These are phyloP conservation scores for Okapia johnstoni DNA, from an alignment of 2,113 vertebrate genomes.

Conservation along the genomic window DNA sequence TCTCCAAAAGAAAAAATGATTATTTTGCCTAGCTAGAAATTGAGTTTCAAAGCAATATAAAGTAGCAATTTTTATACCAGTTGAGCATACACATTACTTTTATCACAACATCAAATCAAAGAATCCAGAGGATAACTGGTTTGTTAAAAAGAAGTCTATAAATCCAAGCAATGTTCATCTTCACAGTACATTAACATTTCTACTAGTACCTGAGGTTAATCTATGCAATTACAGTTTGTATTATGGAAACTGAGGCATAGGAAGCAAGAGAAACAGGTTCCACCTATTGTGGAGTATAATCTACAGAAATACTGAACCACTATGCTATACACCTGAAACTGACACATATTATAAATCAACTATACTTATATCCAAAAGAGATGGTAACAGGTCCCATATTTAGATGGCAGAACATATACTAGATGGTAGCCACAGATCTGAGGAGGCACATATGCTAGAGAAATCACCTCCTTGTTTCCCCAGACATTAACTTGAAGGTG, in stretches of 20 bases:
- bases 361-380: not conserved
- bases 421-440: not conserved
- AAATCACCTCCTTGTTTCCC: not conserved
- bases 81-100: not conserved
- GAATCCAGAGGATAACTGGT: not conserved
- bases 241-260: constrained; percentile 45
- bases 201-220: not conserved
- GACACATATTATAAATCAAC: not conserved
- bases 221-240: not conserved
- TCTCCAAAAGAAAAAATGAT: not conserved
- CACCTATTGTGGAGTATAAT: not conserved
- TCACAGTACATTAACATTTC: not conserved
- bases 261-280: not conserved
- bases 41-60: constrained; percentile 21
- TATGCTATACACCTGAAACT: not conserved
- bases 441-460: not conserved
- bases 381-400: not conserved
- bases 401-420: not conserved
- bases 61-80: not conserved
- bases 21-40: not conserved
- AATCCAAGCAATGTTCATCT: not conserved
- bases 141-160: not conserved
- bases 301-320: not conserved
- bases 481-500: not conserved
- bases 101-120: not conserved